Evolutionary conservation across 1,140 invertebrate species (phyloP).

Genomic region (Ganaspis sp.): DNA sequence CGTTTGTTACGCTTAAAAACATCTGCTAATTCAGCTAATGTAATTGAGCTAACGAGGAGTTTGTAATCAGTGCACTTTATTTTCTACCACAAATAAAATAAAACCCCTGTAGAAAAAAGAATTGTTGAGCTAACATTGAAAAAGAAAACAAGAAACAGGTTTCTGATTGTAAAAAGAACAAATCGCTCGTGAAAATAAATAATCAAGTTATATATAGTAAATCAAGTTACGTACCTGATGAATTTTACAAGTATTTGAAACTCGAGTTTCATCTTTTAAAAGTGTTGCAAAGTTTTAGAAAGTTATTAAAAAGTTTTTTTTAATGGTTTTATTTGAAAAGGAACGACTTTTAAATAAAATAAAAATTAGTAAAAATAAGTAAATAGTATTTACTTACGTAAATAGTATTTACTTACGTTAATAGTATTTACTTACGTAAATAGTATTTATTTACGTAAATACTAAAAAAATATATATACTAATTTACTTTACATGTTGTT

Average conservation of each 20-base stretch:
- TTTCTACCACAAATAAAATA: background rate
- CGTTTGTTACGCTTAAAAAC: slow-evolving; percentile 12
- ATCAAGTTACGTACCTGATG: background rate
- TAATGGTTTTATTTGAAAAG: too few relatives aligned
- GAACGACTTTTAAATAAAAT: too few relatives aligned
- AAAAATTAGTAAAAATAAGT: too few relatives aligned
- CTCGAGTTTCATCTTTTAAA: too few relatives aligned
- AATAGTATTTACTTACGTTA: too few relatives aligned
- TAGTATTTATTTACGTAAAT: too few relatives aligned
- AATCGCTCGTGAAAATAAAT: background rate
- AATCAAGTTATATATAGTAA: too few relatives aligned
- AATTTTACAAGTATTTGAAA: background rate
- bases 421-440: too few relatives aligned
- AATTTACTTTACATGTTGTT: too few relatives aligned
- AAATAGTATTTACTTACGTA: too few relatives aligned
- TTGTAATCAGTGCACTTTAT: slow-evolving; percentile 5
- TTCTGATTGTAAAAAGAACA: background rate
- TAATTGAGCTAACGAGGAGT: slow-evolving; percentile 18
- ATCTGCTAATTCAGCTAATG: slow-evolving; percentile 9
- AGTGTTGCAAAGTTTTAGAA: background rate
- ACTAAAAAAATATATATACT: too few relatives aligned
- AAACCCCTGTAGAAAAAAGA: background rate
- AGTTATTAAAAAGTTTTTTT: too few relatives aligned
- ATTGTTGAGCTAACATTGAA: background rate
- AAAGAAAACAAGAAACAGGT: background rate